Evolutionary conservation across 2,113 vertebrate genomes (phyloP).

Genomic region (Notarius quadriscutis): DNA sequence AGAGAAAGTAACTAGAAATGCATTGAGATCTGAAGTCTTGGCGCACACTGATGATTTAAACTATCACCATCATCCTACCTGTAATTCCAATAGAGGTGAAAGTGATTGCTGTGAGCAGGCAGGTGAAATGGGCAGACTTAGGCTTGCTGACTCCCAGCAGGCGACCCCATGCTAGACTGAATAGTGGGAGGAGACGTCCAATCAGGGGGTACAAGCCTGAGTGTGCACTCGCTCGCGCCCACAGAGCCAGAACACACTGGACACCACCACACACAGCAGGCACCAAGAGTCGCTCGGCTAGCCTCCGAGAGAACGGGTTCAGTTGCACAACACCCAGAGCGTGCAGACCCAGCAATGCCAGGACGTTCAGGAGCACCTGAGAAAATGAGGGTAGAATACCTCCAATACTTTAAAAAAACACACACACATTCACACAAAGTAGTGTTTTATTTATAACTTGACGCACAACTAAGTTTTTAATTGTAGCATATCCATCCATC

Average conservation of each 20-base stretch:
- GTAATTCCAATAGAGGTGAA: slow-evolving; percentile 60
- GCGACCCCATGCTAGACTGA: slow-evolving; percentile 63
- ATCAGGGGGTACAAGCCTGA: slow-evolving; percentile 60
- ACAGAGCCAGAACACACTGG: slow-evolving; percentile 64
- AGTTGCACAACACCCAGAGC: slow-evolving; percentile 59
- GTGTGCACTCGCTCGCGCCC: slow-evolving; percentile 62
- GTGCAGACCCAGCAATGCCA: slow-evolving; percentile 65
- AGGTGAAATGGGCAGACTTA: slow-evolving; percentile 49
- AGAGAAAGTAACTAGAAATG: not conserved
- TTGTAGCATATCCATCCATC: too few species aligned
- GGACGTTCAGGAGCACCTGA: slow-evolving; percentile 70
- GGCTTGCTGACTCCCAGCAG: slow-evolving; percentile 56
- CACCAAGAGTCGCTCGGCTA: slow-evolving; percentile 71
- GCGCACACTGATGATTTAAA: not conserved
- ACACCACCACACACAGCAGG: slow-evolving; percentile 69
- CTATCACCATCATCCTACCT: slow-evolving; percentile 58
- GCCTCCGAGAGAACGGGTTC: slow-evolving; percentile 60
- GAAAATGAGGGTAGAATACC: not conserved
- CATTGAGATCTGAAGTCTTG: not conserved
- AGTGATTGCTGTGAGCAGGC: slow-evolving; percentile 60
- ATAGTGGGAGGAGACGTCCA: slow-evolving; percentile 63
- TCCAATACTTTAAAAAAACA: not conserved
- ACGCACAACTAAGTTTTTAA: too few species aligned
- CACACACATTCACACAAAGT: too few species aligned
- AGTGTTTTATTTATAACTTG: too few species aligned